A percentile compares a stretch with the other conserved stretches of the same genome.
These are phyloP conservation scores for Serinus canaria DNA, from an alignment of 2,113 vertebrate genomes.

Conservation along the genomic window DNA sequence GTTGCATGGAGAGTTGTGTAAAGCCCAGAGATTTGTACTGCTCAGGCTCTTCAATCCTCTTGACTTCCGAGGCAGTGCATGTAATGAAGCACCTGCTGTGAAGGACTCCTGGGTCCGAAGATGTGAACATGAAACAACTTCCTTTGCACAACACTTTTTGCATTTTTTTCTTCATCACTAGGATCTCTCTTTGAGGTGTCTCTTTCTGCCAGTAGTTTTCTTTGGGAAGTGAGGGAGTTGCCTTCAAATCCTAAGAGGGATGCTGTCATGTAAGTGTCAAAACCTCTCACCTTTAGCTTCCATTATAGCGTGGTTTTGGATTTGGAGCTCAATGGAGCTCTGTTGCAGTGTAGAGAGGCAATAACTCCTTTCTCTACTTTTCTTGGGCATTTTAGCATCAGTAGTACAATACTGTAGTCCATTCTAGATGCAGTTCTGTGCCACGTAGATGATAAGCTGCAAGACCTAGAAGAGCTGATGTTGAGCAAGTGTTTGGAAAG, in stretches of 20 bases:
- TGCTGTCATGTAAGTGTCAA: background rate
- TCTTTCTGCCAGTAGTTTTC: background rate
- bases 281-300: background rate
- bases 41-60: background rate
- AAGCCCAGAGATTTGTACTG: background rate
- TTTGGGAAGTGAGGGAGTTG: background rate
- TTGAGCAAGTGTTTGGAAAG: background rate
- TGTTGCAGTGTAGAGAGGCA: background rate
- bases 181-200: background rate
- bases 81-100: background rate
- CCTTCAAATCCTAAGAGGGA: background rate
- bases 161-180: too few species aligned
- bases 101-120: background rate
- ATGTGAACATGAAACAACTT: background rate
- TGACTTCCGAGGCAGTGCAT: background rate
- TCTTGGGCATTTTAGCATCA: background rate
- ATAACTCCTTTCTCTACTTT: background rate
- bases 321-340: background rate
- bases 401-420: background rate
- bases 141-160: background rate
- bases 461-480: background rate
- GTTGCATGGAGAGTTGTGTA: background rate
- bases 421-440: background rate
- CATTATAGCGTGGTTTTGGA: background rate
- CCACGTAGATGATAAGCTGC: background rate